Evolutionary conservation across 1,140 invertebrate species (phyloP), one percentile per base, ranked within the genome.

Genomic region (Trichoplusia ni): DNA sequence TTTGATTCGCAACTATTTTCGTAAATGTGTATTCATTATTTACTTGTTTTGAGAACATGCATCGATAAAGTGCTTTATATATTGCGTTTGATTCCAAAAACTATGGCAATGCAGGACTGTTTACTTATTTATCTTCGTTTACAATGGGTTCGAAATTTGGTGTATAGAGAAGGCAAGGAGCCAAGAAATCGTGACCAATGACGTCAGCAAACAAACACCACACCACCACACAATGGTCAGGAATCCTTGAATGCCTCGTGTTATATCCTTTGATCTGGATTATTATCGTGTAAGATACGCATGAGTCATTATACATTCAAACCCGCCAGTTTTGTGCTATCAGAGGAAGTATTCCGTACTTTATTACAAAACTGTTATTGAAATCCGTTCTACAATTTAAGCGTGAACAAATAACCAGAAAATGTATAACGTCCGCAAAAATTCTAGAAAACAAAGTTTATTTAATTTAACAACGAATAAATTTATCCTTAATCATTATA

Each of bases 71-170:
- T 21, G 2, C 1, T 21, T 9, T 33, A 51, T 35, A 19, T 33
- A 47, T 11, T 33, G 27, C 21, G 7, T 4, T 29, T 70, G 62
- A 68, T 78, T 75, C 68, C 53, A 62, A 64, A 70, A 75, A 71
- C 62, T 73, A 59, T 53, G 53, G 65, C 67, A 69, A 67, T 7
- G 42, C 40, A 67, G 46, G 51, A 64, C 67, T 44, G 53, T 64
- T 64, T 47, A 38, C 37, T 38, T 65, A 71, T 75, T 71, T 73
- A 67, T 73, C 42, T 75, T 53, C 13, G 51, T 18, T 16, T 54
- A 58, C 51, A 58, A 68, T 37, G 51, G 2, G 9, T 25, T 19
- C 27, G 3, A 66, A 47, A 21, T 27, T 19, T 23, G 46, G 42
- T 23, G 19, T 16, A 18, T 29, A 9, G 11, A 18, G 25, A 14